Base-by-base conservation (phyloP, 2,113 vertebrate genomes). In the Salvelinus sp. region DNA sequence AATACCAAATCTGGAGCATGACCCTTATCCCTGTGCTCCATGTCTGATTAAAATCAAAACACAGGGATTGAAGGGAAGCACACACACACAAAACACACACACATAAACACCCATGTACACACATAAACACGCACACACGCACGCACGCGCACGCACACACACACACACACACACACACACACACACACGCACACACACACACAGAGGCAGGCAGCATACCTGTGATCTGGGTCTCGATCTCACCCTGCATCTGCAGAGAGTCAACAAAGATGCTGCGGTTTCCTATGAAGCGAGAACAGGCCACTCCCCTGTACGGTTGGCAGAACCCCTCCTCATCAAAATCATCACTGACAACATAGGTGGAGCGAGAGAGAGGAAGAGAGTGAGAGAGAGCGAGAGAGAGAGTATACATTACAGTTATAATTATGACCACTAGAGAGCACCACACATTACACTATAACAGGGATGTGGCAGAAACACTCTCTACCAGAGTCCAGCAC, bases 181-280 rank as follows among this genome's bases (percentile, higher is more conserved):
- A 23, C 22, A 23, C 22, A 10, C 22, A 23, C 10, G 2, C 10
- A 23, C 22, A 10, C 22, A 23, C 10, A 64, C 58, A 64, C 58
- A 73, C 58, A 73, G n/a, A 77, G 9, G 38, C 7, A 44, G 38
- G 9, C 38, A 12, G 9, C 38, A 9, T 83, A 99, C 98, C 98
- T 94, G 98, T 99, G 69, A 99, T 99, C 88, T 99, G 97, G 48
- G 97, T 99, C 91, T 99, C 98, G 67, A 99, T 98, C 84, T 98
- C 97, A 0, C 97, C 97, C 85, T 99, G 98, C 97, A 98, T 99
- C 79, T 99, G 97, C 85, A 99, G 80, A n/a, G 98, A 99, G 79
- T 98, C 97, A 82, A 99, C 98, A 3, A 97, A 99, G 87, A 99
- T 96, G 74, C 97, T 99, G 73, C 96, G 94, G 87, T 99, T 99